These are phyloP conservation scores for Polyommatus iphigenia DNA, from an alignment of 2,888 invertebrate genomes.

Conservation along the genomic window DNA sequence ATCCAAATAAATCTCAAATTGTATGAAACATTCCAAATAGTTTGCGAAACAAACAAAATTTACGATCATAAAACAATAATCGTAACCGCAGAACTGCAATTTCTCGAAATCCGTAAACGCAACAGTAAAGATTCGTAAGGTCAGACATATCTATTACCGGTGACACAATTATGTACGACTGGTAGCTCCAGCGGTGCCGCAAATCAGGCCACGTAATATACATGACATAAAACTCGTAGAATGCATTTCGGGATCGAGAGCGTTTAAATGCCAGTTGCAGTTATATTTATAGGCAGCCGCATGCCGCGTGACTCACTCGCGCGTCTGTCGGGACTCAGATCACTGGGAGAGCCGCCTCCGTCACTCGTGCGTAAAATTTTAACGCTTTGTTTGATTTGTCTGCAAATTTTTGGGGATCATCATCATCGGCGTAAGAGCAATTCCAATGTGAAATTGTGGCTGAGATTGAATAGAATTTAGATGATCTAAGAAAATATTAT, in stretches of 20 bases:
- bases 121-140: conserved; percentile 30
- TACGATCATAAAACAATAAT: conserved; percentile 11
- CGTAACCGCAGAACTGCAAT: background rate
- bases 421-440: background rate
- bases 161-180: conserved; percentile 32
- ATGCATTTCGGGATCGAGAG: conserved; percentile 63
- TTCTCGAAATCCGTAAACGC: conserved; percentile 17
- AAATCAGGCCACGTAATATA: conserved; percentile 45
- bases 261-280: conserved; percentile 75
- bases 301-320: conserved; percentile 64
- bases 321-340: conserved; percentile 65
- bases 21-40: background rate
- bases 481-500: background rate
- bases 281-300: conserved; percentile 73
- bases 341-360: conserved; percentile 64
- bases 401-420: background rate
- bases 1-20: background rate
- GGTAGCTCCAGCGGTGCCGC: conserved; percentile 38
- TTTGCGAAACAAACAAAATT: background rate
- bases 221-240: conserved; percentile 50
- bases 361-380: conserved; percentile 32
- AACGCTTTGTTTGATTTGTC: background rate
- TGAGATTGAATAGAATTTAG: background rate
- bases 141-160: conserved; percentile 28
- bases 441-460: background rate